Conservation (phyloP, 1,140 invertebrate species). For the Drosophila santomea region DNA sequence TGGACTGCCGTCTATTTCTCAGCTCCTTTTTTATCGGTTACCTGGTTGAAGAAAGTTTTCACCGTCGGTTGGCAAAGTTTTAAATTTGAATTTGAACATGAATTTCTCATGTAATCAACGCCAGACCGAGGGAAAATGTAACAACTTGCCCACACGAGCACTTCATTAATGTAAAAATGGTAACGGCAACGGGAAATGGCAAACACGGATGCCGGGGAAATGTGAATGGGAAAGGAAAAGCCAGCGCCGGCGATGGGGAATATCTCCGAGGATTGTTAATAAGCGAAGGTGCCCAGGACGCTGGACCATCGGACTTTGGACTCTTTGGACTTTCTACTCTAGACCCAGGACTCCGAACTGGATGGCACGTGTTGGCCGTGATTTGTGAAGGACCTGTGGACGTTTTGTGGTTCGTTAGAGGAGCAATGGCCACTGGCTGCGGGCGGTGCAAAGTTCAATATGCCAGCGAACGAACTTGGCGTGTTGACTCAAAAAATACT, state of each 20-base stretch:
- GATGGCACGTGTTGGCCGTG: constrained; percentile 63
- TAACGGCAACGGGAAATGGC: constrained; percentile 52
- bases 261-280: constrained; percentile 72
- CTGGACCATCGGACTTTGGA: constrained; percentile 18
- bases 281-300: constrained; percentile 63
- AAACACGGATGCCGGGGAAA: constrained; percentile 40
- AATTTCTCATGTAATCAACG: constrained; percentile 81
- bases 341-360: background rate
- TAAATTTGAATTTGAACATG: constrained; percentile 76
- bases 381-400: constrained; percentile 50
- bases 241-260: constrained; percentile 19
- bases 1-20: background rate
- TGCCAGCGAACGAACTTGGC: constrained; percentile 45
- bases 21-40: constrained; percentile 19
- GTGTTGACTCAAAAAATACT: constrained; percentile 65
- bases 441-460: constrained; percentile 68
- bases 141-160: constrained; percentile 64
- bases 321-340: no score
- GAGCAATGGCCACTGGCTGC: constrained; percentile 5
- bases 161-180: constrained; percentile 74
- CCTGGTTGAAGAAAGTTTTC: constrained; percentile 39
- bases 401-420: constrained; percentile 73
- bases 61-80: constrained; percentile 39
- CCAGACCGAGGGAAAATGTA: constrained; percentile 42
- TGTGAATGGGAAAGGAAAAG: constrained; percentile 36